Evolutionary conservation across 1,140 invertebrate species (phyloP), one percentile per base, ranked within the genome.

Genomic region (Ctenoplectra terminalis): DNA sequence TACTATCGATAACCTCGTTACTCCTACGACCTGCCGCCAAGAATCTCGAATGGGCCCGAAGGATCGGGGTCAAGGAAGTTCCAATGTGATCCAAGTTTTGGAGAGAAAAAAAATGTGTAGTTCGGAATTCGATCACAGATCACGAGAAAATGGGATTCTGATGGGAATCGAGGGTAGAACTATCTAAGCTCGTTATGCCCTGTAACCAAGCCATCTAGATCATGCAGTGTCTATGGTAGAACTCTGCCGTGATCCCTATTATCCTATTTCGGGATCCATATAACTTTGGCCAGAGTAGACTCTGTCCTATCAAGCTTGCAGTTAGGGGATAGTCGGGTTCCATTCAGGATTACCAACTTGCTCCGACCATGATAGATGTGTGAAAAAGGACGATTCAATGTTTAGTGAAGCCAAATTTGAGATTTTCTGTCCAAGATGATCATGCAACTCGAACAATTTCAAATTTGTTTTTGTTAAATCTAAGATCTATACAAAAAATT

Each of bases 1-100:
- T 5, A 63, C 60, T 29, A 48, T 60, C 70, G n/a, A 17, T 58
- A 52, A 37, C 56, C 56, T 74, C 72, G 58, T 74, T 74, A 63
- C 54, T 56, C 34, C 50, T 15, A 50, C 23, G 17, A 29, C 15
- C 48, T 26, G 50, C 40, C n/a, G 26, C 15, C 26, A 34, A 29
- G 58, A 34, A 63, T 63, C 60, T 4, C 9, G 20, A 63, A 40
- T 40, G 13, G 8, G 40, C 20, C 34, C n/a, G n/a, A 40, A 20
- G 6, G 40, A 40, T 40, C 40, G 40, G 9, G 40, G 40, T 40
- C 40, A 40, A 9, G 9, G 40, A 9, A 5, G 4, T 9, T 40
- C 40, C 40, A 40, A 5, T 9, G 40, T 9, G 4, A 9, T n/a
- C n/a, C n/a, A n/a, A n/a, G n/a, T n/a, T 9, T 40, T 40, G 40